Percentiles rank a stretch among this genome's conserved stretches.
These are phyloP conservation scores for Rhea americana DNA, from an alignment of 2,113 vertebrate species.

Conservation along the genomic window DNA sequence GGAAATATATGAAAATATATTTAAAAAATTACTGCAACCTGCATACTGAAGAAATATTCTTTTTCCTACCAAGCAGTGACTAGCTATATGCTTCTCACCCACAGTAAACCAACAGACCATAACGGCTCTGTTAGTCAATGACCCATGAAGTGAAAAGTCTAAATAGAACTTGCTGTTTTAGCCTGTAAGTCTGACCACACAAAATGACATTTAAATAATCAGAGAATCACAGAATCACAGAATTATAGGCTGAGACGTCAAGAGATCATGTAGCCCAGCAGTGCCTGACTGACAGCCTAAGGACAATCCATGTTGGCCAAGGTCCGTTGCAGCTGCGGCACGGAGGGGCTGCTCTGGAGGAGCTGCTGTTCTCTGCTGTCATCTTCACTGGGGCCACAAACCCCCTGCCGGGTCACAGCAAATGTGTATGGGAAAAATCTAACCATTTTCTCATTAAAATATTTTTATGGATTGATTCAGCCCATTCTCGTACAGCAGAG, in stretches of 20 bases:
- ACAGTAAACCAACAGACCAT: constrained; percentile 22
- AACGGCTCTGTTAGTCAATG: not conserved
- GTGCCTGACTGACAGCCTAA: not conserved
- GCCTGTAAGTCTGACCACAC: constrained; percentile 14
- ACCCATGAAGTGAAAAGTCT: constrained; percentile 21
- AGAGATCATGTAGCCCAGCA: not conserved
- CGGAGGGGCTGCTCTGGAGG: not conserved
- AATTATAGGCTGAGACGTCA: not conserved
- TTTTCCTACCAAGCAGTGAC: not conserved
- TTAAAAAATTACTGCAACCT: not conserved
- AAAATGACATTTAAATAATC: constrained; percentile 53
- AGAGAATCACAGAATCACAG: constrained; percentile 1
- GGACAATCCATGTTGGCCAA: not conserved
- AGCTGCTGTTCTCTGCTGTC: not conserved
- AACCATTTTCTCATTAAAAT: not conserved
- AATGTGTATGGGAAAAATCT: not conserved
- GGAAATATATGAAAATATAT: not conserved
- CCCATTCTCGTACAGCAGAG: not conserved
- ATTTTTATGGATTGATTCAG: not conserved
- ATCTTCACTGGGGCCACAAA: not conserved
- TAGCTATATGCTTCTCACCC: not conserved
- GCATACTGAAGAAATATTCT: not conserved
- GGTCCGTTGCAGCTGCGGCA: not conserved
- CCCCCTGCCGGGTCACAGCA: not conserved
- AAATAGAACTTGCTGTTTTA: constrained; percentile 19